Evolutionary conservation across 2,797 vertebrate genomes (phyloP), one percentile per base, ranked within the genome.

Genomic region (Euthynnus affinis): DNA sequence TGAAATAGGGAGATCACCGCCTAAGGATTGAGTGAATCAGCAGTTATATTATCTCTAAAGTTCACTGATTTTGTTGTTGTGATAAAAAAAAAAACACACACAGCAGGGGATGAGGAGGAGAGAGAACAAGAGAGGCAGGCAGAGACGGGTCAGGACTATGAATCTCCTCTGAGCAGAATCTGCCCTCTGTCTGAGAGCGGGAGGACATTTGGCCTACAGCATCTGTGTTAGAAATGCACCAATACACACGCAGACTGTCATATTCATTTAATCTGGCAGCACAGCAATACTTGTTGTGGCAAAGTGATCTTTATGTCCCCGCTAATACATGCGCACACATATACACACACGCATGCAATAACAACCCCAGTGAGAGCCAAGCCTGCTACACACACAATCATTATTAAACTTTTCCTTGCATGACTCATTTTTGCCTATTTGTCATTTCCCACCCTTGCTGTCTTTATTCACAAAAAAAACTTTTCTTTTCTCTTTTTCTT

Each of bases 361-460:
- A 69, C 46, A 84, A 53, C 55, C 59, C 32, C 68, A 67, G 53
- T 67, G 13, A 86, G 64, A 64, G 71, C 51, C 22, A 57, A 78
- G 44, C 32, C 71, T 49, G 62, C 72, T 57, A n/a, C 60, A 67
- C 66, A 76, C 59, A 81, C 74, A 82, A 58, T 71, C 74, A 62
- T 62, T 51, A 67, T 71, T 49, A 49, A 76, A 80, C 84, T 84
- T 92, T 90, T 88, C 84, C 80, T 78, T 76, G 53, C 55, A 55
- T 93, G 90, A 95, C 88, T 94, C 92, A 94, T 82, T 89, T 77
- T 71, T 84, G 64, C 91, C 93, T 60, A 20, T 83, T 82, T 67
- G 73, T 87, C 78, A 86, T 80, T 71, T 83, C 82, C 87, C 76
- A 0, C 57, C 46, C 61, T 14, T 40, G 18, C 44, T 77, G 40